Evolutionary conservation across 2,888 invertebrate species (phyloP).

Genomic region (Conus canariensis): DNA sequence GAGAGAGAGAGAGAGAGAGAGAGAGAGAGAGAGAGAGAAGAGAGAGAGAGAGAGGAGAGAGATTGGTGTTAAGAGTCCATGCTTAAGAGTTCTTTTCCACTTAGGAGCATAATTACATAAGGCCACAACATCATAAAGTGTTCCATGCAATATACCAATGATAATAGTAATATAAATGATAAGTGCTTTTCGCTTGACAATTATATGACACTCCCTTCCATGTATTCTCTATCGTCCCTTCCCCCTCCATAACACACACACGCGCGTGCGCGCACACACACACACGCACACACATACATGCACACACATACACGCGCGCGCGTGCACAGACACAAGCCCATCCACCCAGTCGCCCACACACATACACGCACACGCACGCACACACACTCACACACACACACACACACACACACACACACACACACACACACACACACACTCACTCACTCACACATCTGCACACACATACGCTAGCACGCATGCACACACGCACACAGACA

Average conservation of each 20-base stretch:
- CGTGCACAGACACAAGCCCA: background rate
- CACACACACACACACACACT: slow-evolving; percentile 21
- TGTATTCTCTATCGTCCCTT: no score
- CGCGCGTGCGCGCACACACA: background rate
- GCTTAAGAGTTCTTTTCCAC: no score
- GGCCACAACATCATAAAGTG: no score
- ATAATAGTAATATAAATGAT: no score
- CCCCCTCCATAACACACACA: background rate
- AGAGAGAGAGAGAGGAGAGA: no score
- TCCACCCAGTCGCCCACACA: background rate
- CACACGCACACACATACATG: background rate
- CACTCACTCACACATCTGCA: background rate
- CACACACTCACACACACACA: background rate
- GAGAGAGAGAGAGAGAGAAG: no score
- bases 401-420: slow-evolving; percentile 5
- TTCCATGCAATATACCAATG: no score
- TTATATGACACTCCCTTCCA: no score
- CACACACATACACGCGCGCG: background rate
- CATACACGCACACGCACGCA: background rate
- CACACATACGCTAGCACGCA: background rate
- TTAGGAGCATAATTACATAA: no score
- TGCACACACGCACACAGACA: background rate
- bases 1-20: no score
- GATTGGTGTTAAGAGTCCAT: no score
- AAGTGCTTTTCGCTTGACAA: no score